Evolutionary conservation across 2,888 invertebrate genomes (phyloP), one percentile per base, ranked within the genome.

Genomic region (Allygus modestus): DNA sequence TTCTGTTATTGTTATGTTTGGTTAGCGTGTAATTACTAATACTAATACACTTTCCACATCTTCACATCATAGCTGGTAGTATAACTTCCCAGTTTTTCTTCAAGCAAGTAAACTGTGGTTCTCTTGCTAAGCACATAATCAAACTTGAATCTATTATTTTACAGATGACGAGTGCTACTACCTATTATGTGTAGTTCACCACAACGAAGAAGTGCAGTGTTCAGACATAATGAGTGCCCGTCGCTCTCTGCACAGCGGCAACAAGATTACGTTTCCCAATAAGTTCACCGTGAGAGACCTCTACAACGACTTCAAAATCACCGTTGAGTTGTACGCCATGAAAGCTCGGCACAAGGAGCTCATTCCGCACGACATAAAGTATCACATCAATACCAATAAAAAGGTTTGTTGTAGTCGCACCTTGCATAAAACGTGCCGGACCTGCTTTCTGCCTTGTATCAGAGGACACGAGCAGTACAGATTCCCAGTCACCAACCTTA

Each of bases 231-330:
- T 94, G 85, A 43, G 77, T 77, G 51, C 77, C 2, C 77, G 46
- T 11, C 90, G 92, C 81, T 90, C 91, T 84, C 91, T 91, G 85
- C 90, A 90, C 87, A 92, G 92, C 85, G 92, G 92, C 85, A 89
- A 91, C 5, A 92, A 94, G 0, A 91, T 96, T 54, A 92, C 93
- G 88, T 95, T 96, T 90, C 95, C 96, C 0, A 96, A 96, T 86
- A 93, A 93, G 12, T 91, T 96, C 31, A 85, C 86, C 92, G 93
- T 99, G 88, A 93, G 95, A 85, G 95, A 97, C 88, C 94, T 99
- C 82, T 94, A 95, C 87, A 95, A 96, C 85, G 97, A 98, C 90
- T 99, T 99, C 90, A 95, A 95, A 90, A 95, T 97, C 51, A 95
- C 95, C 0, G 92, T 99, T 84, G 98, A 96, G 91, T 94, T 97